Base-by-base conservation (phyloP, 2,888 invertebrate species). In the Syritta pipiens region DNA sequence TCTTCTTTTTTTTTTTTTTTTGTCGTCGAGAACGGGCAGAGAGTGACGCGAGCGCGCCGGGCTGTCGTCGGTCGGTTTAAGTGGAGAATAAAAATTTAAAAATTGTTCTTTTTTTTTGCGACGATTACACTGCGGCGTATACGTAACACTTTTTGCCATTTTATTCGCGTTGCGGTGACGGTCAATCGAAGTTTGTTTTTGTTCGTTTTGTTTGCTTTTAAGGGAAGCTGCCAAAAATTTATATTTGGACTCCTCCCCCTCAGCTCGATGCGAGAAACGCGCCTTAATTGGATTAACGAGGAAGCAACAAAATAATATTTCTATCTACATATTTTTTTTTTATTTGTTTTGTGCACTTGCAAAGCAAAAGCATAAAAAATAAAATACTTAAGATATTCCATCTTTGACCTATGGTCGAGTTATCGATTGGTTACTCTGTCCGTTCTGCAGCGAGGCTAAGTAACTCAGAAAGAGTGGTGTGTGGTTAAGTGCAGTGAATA, bases 271-370 rank as follows among this genome's bases (percentile, higher is more conserved):
- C 22, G 24, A 30, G 42, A 24, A 24, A 30, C 48, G 57, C 57
- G 68, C 48, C 51, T 57, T 79, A 79, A 79, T 79, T 79, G 74
- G 74, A 67, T 79, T 79, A 67, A 62, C 46, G 30, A 65, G 26
- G 7, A 55, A 60, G 42, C 26, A 67, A 49, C 7, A 42, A 49
- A 59, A 48, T 53, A 46, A n/a, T n/a, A n/a, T n/a, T n/a, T n/a
- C n/a, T n/a, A n/a, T n/a, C n/a, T n/a, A n/a, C n/a, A n/a, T n/a
- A n/a, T n/a, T n/a, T n/a, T n/a, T n/a, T n/a, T n/a, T n/a, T n/a
- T n/a, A n/a, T n/a, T n/a, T n/a, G n/a, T n/a, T n/a, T n/a, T n/a
- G n/a, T n/a, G n/a, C n/a, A n/a, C n/a, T 26, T n/a, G 10, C n/a
- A 20, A 24, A 51, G 19, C 17, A 46, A 4, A 30, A 51, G n/a